Evolutionary conservation across 2,113 vertebrate species (phyloP), one percentile per base, ranked within the genome.

Genomic region (Tupaia tana): DNA sequence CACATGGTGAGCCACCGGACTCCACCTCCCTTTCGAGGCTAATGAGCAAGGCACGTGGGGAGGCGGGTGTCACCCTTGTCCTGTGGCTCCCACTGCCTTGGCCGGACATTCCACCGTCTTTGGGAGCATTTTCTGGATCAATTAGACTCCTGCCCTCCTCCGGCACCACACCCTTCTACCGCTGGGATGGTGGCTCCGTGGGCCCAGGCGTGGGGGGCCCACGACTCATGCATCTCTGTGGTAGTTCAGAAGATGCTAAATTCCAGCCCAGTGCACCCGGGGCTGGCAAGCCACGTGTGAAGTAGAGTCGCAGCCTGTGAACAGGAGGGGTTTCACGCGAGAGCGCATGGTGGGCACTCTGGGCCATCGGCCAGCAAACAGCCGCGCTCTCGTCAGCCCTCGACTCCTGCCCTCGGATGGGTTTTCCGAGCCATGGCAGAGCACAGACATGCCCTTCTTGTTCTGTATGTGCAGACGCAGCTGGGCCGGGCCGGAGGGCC

Each of bases 241-340:
- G 54, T 19, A 52, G 63, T 66, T 86, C 58, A 73, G 89, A 78
- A 77, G 86, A 25, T 67, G n/a, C 64, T 56, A 64, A 89, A 77
- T 84, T 58, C 88, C 89, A 79, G 86, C 67, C 82, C 85, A 43
- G 27, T 22, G 79, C 29, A 87, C 31, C 67, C 77, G 69, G 67
- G 82, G 25, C 74, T 67, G 31, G 92, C 66, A 63, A 93, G 56
- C 52, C 67, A 80, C 22, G 12, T 2, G 74, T 87, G 73, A 84
- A 80, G 63, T 2, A 93, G 82, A 94, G 90, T 89, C 24, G 83
- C 20, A 95, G 86, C 20, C 29, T 59, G 70, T 63, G 66, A 77
- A 90, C 79, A 81, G 74, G 22, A 19, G 25, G 9, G 59, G 43
- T 43, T 43, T 43, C 43, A 43, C 43, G 43, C 43, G 43, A 43